phyloP scores from a whole-genome alignment of 2,797 vertebrate species.

The Hyperoplus immaculatus region DNA sequence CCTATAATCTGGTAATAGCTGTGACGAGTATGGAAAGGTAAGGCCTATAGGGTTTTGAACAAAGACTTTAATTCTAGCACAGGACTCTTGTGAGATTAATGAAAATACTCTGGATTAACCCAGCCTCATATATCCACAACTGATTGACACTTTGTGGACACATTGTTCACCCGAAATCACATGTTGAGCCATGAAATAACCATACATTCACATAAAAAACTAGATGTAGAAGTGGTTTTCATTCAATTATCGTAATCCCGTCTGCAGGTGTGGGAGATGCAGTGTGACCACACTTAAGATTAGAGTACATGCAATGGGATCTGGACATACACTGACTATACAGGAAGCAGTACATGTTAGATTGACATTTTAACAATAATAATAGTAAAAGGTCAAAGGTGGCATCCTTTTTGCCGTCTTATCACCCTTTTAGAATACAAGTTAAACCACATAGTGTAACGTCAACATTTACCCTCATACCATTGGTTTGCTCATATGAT shows the following conservation, averaged over 20 bases:
- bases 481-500: background rate
- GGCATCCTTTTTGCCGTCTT: background rate
- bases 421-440: background rate
- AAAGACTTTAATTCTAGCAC: background rate
- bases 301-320: background rate
- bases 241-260: constrained; percentile 27
- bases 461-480: background rate
- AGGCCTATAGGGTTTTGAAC: background rate
- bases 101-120: constrained; percentile 37
- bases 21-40: background rate
- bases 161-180: constrained; percentile 9
- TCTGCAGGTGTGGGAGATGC: constrained; percentile 28
- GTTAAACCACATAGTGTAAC: background rate
- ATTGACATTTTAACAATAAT: background rate
- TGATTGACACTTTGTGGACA: constrained; percentile 41
- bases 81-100: background rate
- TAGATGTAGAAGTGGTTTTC: constrained; percentile 3
- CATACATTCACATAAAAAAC: constrained; percentile 26
- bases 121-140: background rate
- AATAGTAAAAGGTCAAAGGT: background rate
- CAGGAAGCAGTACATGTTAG: background rate
- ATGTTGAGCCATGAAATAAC: constrained; percentile 38
- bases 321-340: background rate
- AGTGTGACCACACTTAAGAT: background rate
- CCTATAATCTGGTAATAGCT: constrained; percentile 9